Evolutionary conservation across 1,140 invertebrate genomes (phyloP).

Genomic region (Penaeus chinensis): DNA sequence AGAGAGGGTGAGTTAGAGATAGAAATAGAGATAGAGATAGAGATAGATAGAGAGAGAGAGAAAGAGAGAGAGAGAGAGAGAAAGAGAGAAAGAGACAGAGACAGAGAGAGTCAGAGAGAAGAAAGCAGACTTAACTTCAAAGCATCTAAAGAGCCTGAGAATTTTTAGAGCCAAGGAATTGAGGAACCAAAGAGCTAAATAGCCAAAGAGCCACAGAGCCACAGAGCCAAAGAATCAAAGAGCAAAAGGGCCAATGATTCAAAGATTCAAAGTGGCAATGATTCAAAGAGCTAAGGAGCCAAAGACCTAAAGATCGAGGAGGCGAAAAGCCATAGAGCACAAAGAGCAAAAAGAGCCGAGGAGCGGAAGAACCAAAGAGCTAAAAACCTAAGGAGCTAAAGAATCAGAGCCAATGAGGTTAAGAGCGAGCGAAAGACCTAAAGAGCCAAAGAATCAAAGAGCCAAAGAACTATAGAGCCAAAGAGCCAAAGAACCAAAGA

Average conservation of each 20-base stretch:
- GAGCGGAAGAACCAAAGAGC: too few species aligned
- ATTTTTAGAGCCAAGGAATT: too few species aligned
- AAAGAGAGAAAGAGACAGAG: neutral
- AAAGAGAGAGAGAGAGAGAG: neutral
- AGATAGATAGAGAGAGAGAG: neutral
- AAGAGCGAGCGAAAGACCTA: neutral
- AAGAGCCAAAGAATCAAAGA: too few species aligned
- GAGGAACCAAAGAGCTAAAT: too few species aligned
- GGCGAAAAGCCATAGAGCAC: neutral
- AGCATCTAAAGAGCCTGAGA: too few species aligned
- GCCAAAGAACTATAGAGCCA: too few species aligned
- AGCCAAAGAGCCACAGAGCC: too few species aligned
- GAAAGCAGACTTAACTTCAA: neutral
- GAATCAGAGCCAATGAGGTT: neutral
- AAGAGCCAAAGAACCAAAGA: neutral
- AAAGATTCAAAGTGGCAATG: neutral
- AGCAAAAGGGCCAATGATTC: neutral
- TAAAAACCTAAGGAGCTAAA: too few species aligned
- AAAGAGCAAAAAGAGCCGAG: neutral
- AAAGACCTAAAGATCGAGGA: neutral
- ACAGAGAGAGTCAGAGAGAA: neutral
- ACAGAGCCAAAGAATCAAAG: neutral
- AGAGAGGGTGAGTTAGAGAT: neutral
- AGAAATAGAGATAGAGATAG: neutral
- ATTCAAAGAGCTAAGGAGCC: neutral